phyloP scores from a whole-genome alignment of 2,113 vertebrate genomes.

The Himantopus leucocephalus region DNA sequence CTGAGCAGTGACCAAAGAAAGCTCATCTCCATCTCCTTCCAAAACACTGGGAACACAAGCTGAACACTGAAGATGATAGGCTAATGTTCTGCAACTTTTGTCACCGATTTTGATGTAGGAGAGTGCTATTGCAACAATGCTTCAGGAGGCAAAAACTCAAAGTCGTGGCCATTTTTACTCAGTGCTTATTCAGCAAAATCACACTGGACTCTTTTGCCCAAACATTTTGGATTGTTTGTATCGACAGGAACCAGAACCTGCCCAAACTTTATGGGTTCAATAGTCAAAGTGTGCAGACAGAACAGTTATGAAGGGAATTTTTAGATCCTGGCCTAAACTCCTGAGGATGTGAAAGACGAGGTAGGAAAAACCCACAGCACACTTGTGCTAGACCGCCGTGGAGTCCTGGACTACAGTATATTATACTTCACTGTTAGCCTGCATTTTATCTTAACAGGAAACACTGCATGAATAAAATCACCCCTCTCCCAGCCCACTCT shows the following conservation, averaged over 20 bases:
- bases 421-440: not conserved
- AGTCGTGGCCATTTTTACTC: not conserved
- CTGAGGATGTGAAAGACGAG: not conserved
- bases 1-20: not conserved
- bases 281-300: not conserved
- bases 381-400: not conserved
- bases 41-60: not conserved
- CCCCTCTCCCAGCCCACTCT: not conserved
- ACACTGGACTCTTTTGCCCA: not conserved
- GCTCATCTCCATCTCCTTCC: not conserved
- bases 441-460: not conserved
- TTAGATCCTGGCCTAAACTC: not conserved
- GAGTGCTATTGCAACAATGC: not conserved
- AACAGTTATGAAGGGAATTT: not conserved
- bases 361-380: rapidly evolving
- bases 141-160: not conserved
- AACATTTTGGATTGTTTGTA: not conserved
- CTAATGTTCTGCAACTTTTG: not conserved
- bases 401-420: not conserved
- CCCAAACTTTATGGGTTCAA: not conserved
- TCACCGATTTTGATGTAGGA: not conserved
- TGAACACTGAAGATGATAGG: not conserved
- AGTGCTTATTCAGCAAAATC: not conserved
- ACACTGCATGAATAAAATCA: not conserved
- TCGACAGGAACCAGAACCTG: not conserved